Evolutionary conservation across 2,797 vertebrate species (phyloP).

Genomic region (Siniperca obscura): DNA sequence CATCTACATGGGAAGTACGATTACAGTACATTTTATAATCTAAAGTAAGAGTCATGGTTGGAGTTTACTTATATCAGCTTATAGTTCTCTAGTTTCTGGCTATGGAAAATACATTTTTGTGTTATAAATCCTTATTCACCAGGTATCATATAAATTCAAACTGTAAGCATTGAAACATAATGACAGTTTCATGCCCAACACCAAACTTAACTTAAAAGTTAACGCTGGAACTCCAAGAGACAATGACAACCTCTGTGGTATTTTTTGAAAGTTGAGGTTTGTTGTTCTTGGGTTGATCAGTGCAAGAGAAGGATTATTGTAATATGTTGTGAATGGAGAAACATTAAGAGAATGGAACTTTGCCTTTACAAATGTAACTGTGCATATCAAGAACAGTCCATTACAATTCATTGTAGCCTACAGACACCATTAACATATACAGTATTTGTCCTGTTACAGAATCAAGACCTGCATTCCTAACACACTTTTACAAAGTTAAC

Average conservation of each 20-base stretch:
- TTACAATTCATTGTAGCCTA: slow-evolving; percentile 44
- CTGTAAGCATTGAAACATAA: background rate
- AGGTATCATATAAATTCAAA: background rate
- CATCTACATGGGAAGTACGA: background rate
- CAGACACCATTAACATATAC: slow-evolving; percentile 49
- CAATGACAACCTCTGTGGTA: too few relatives aligned
- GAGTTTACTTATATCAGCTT: background rate
- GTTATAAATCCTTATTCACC: background rate
- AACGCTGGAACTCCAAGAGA: background rate
- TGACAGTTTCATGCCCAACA: background rate
- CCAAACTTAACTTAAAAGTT: background rate
- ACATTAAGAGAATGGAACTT: background rate
- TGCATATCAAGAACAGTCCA: slow-evolving; percentile 31
- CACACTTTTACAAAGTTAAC: slow-evolving; percentile 28
- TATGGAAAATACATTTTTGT: background rate
- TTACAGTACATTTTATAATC: background rate
- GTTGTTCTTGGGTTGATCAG: background rate
- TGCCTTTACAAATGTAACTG: slow-evolving; percentile 13
- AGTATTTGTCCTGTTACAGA: slow-evolving; percentile 25
- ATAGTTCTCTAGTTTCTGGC: background rate
- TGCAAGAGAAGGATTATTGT: background rate
- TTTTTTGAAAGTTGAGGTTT: slow-evolving; percentile 19
- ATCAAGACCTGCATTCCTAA: slow-evolving; percentile 19
- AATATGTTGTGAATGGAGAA: slow-evolving; percentile 21
- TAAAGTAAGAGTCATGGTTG: background rate